These are phyloP conservation scores for Gymnocypris eckloni DNA, from an alignment of 2,797 vertebrate genomes.

Conservation along the genomic window DNA sequence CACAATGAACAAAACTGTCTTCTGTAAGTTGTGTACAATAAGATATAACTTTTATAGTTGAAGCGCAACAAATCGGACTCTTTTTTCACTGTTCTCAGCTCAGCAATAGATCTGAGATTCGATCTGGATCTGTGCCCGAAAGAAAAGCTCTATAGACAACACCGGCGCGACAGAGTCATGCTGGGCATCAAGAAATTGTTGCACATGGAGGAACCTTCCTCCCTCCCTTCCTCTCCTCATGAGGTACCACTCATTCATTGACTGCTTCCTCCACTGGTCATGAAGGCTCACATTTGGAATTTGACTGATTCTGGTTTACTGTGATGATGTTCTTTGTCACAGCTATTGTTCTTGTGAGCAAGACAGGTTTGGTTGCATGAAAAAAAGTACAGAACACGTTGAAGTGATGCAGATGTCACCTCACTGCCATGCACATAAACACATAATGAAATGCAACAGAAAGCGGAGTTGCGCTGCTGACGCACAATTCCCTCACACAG, in stretches of 20 bases:
- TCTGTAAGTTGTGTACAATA: background rate
- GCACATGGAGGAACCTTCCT: constrained; percentile 82
- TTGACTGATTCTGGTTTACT: background rate
- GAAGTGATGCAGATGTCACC: constrained; percentile 10
- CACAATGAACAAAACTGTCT: background rate
- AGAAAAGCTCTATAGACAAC: constrained; percentile 89
- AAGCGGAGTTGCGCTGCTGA: background rate
- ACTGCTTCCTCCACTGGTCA: background rate
- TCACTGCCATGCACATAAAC: background rate
- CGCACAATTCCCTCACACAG: background rate
- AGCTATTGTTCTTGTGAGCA: background rate
- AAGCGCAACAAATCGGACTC: background rate
- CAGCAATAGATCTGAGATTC: constrained; percentile 90
- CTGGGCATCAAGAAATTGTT: constrained; percentile 90
- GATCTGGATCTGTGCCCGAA: constrained; percentile 92
- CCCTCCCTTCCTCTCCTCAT: constrained; percentile 78
- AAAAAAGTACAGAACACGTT: background rate
- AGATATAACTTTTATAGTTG: background rate
- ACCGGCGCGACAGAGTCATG: constrained; percentile 85
- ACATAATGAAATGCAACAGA: background rate
- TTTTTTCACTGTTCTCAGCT: constrained; percentile 72
- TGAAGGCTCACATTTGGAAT: background rate
- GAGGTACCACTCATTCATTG: constrained; percentile 72
- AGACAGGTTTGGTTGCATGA: background rate
- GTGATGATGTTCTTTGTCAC: constrained; percentile 3